Evolutionary conservation across 1,140 invertebrate genomes (phyloP).

Genomic region (Euura saliciscinereae): DNA sequence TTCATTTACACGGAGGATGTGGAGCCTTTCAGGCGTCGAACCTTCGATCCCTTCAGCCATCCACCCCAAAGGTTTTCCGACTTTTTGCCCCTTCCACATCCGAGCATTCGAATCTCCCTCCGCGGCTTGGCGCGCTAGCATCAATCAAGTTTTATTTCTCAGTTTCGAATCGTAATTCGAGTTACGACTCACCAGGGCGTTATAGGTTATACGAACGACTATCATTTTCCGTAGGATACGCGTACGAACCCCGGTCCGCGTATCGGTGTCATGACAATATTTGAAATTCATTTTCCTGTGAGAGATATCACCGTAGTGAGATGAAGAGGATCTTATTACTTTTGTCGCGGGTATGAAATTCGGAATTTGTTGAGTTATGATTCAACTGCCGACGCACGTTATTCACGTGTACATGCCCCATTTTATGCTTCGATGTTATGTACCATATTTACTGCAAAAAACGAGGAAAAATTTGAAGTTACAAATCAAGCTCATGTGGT

Average conservation of each 20-base stretch:
- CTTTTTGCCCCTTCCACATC: background rate
- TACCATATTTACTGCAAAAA: background rate
- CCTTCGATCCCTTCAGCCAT: background rate
- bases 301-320: background rate
- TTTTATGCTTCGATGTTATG: too few relatives aligned
- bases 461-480: background rate
- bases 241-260: background rate
- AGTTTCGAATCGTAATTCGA: background rate
- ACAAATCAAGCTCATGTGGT: conserved; percentile 1
- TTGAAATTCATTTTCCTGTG: background rate
- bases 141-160: conserved; percentile 5
- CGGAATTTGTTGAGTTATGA: background rate
- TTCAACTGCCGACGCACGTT: too few relatives aligned
- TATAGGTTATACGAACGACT: background rate
- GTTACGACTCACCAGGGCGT: background rate
- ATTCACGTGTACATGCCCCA: too few relatives aligned
- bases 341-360: background rate
- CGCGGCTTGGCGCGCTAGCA: background rate
- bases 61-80: too few relatives aligned
- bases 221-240: background rate
- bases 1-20: background rate
- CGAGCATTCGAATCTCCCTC: conserved; percentile 1
- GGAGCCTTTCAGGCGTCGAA: background rate
- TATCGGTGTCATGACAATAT: background rate
- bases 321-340: background rate